Base-by-base conservation (phyloP, 2,888 invertebrate species). In the Euzophera pinguis region DNA sequence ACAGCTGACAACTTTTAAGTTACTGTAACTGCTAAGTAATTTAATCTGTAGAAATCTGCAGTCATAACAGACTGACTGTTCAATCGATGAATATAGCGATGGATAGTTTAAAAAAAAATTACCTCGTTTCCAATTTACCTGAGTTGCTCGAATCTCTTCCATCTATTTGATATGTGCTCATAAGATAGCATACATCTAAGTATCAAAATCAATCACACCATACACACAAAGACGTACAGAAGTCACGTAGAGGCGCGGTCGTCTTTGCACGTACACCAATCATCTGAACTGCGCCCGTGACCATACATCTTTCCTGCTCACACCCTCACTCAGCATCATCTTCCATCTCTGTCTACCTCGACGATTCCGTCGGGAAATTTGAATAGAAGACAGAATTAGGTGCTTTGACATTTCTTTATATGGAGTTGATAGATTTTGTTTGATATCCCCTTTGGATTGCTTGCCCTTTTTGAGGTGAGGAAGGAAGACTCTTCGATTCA, bases 191-290 rank as follows among this genome's bases (percentile, higher is more conserved):
- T 39, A 29, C 35, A 53, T 55, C 53, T 60, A 74, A 81, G 71
- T 81, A 83, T 79, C 81, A 84, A 83, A 71, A 76, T 65, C 45
- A 45, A 34, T 69, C 57, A 55, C 52, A 54, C 52, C 47, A 58
- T 56, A 67, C 57, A 61, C 61, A 63, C 62, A 55, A 69, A 73
- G 67, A 67, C 69, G 56, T 67, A 73, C 73, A 69, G 72, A 75
- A 83, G 86, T 87, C 88, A 88, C 88, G 87, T 86, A 80, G 69
- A 75, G 69, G 70, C 71, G 88, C 84, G 88, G 86, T 84, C 81
- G 78, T 69, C 74, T 73, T 71, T 70, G 81, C 89, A 89, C 88
- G 88, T 88, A 84, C 80, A 79, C 82, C 85, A 85, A 89, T 89
- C 88, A 86, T 87, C 85, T 78, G 73, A 82, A 81, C 80, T 81